Base-by-base conservation (phyloP, 2,113 vertebrate species). In the Tor tambroides region DNA sequence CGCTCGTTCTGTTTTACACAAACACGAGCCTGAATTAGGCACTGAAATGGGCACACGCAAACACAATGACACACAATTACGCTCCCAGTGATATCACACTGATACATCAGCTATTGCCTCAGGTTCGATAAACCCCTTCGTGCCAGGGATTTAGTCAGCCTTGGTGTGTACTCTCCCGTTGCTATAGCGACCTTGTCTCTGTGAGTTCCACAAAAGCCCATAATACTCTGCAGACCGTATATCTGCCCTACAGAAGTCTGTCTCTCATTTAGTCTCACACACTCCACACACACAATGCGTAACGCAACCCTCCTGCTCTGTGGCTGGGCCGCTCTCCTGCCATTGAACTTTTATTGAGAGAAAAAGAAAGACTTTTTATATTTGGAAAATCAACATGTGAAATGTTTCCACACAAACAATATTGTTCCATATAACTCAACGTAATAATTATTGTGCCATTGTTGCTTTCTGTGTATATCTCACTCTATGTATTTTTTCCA, bases 401-500 rank as follows among this genome's bases (percentile, higher is more conserved):
- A 88, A 56, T 51, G 76, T 86, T 86, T 72, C 85, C 85, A 81
- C 54, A 75, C 85, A 30, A 78, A 56, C 76, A 65, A 51, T 87
- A 87, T 12, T 76, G 61, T 54, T 85, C 30, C 59, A 19, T 69
- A 71, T 38, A 61, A 38, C 77, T 30, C 15, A 59, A 41, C 3
- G 0, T 86, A 9, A 86, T 88, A 89, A 84, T 61, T 46, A 38
- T 38, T 74, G 65, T 67, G 51, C 43, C 82, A 43, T 78, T 76
- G 7, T 69, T 49, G 38, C 54, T 85, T 51, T 56, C 56, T 85
- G 54, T 65, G 35, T 65, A 15, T 67, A 4, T 80, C 56, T 89
- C 41, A 88, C 12, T 72, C 35, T 95, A 94, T 86, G 90, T 96
- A 87, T 91, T 1, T 77, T 30, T 84, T 83, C 12, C 89, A 98